Conservation (phyloP, 2,797 vertebrate genomes). For the Luscinia megarhynchos region DNA sequence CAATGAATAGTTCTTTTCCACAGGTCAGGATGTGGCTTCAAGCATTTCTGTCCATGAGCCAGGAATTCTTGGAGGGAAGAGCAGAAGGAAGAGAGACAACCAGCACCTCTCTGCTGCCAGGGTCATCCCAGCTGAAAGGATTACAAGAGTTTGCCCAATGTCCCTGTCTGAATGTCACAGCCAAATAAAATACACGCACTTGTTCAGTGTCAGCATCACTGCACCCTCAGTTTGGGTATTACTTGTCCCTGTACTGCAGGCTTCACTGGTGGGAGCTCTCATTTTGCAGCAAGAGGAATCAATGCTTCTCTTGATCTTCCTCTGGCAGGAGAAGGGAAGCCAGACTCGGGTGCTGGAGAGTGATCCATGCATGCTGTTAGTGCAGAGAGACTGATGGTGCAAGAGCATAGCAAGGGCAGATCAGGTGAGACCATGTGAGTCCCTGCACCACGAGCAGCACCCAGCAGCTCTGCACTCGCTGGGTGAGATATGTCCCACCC, state of each 20-base stretch:
- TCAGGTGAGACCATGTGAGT: accelerated
- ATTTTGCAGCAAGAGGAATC: background rate
- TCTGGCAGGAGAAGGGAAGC: background rate
- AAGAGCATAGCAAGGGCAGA: background rate
- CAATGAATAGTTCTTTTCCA: background rate
- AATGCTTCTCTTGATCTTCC: accelerated
- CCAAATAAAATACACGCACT: background rate
- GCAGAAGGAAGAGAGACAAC: background rate
- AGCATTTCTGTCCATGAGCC: background rate
- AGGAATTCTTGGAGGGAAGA: background rate
- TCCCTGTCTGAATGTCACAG: background rate
- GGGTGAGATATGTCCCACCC: too few species aligned
- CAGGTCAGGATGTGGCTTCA: accelerated
- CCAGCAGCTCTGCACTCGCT: background rate
- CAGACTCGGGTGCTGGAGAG: background rate
- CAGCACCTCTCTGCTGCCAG: background rate
- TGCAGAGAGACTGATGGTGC: accelerated
- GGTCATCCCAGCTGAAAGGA: background rate
- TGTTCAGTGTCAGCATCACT: background rate
- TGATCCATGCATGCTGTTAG: background rate
- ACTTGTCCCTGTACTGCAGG: accelerated
- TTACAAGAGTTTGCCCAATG: background rate
- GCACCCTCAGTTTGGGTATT: background rate
- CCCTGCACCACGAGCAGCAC: accelerated
- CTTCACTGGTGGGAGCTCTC: background rate